These are phyloP conservation scores for Monopis laevigella DNA, from an alignment of 2,888 invertebrate genomes.

Conservation along the genomic window DNA sequence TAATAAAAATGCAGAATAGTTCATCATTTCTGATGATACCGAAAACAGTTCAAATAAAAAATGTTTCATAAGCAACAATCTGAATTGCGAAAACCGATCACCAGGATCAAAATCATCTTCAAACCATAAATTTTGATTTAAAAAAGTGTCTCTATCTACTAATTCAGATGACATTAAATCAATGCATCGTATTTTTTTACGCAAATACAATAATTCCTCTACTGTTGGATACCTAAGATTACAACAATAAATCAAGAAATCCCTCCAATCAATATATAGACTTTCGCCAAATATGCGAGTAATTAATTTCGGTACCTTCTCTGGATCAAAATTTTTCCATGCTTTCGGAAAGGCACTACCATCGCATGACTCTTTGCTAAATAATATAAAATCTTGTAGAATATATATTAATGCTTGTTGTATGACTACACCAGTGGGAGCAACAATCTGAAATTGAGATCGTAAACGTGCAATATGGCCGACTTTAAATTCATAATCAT, in stretches of 20 bases:
- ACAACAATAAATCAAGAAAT: conserved; percentile 70
- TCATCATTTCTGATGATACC: conserved; percentile 49
- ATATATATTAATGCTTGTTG: conserved; percentile 58
- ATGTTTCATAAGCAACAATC: conserved; percentile 53
- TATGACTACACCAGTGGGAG: conserved; percentile 45
- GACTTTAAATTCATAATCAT: conserved; percentile 38
- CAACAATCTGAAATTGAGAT: conserved; percentile 45
- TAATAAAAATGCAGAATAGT: conserved; percentile 71
- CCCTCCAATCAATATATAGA: conserved; percentile 71
- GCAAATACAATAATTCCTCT: conserved; percentile 58
- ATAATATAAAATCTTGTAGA: conserved; percentile 60
- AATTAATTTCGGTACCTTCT: conserved; percentile 49
- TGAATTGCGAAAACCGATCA: conserved; percentile 29
- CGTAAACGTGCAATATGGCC: conserved; percentile 42
- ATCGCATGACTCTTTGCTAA: conserved; percentile 49
- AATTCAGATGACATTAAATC: conserved; percentile 50
- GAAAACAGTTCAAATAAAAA: conserved; percentile 68
- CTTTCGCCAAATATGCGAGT: conserved; percentile 60
- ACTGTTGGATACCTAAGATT: conserved; percentile 63
- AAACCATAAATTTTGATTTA: conserved; percentile 43
- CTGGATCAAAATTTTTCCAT: conserved; percentile 51
- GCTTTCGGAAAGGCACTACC: conserved; percentile 37
- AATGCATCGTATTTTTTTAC: conserved; percentile 49
- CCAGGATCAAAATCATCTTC: conserved; percentile 37
- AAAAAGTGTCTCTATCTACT: conserved; percentile 37